Conservation (phyloP, 1,140 invertebrate species). For the Brachionus paranguensis region DNA sequence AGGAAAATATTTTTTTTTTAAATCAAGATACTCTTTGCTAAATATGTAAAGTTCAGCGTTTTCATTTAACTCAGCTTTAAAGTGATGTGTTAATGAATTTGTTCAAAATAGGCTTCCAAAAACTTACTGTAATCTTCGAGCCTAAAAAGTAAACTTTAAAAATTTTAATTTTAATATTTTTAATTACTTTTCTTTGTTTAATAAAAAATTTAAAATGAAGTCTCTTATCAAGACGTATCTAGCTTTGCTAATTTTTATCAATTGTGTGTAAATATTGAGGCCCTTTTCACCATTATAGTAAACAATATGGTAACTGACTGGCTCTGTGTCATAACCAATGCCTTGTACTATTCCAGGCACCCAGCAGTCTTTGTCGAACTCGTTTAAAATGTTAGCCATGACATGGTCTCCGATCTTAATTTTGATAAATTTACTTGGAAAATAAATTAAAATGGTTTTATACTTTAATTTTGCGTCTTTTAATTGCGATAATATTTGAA, state of each 20-base stretch:
- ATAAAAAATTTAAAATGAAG: neutral
- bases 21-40: neutral
- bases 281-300: conserved; percentile 16
- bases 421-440: neutral
- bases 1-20: neutral
- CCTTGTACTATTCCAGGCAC: neutral
- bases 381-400: conserved; percentile 29
- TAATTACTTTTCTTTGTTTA: conserved; percentile 15
- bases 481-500: conserved; percentile 19
- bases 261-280: neutral
- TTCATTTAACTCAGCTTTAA: neutral
- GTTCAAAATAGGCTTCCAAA: neutral
- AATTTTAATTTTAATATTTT: neutral
- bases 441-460: neutral
- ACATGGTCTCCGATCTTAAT: conserved; percentile 23
- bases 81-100: neutral
- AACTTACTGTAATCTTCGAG: neutral
- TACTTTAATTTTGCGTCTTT: conserved; percentile 7
- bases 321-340: neutral
- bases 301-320: neutral
- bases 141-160: neutral
- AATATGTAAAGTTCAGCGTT: neutral
- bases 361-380: conserved; percentile 28
- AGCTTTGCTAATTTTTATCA: conserved; percentile 15
- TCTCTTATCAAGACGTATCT: neutral